A percentile compares a stretch with the other conserved stretches of the same genome.
phyloP scores from a whole-genome alignment of 2,888 invertebrate genomes.

The Cosmia pyralina region DNA sequence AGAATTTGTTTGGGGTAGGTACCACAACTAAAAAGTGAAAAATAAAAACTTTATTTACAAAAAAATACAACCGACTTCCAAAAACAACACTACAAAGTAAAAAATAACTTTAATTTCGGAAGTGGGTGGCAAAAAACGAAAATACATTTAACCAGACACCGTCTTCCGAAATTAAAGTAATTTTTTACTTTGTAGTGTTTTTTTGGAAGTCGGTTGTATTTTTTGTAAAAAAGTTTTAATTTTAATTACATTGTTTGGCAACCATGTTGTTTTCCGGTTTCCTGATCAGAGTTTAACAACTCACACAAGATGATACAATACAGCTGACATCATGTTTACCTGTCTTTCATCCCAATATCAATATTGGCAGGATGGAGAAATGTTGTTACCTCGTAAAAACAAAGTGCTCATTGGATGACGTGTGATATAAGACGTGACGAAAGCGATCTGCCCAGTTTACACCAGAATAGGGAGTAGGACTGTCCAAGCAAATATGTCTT shows the following conservation, averaged over 20 bases:
- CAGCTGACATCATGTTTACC: slow-evolving; percentile 41
- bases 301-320: slow-evolving; percentile 28
- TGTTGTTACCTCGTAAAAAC: slow-evolving; percentile 44
- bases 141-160: too few relatives aligned
- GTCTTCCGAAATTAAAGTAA: too few relatives aligned
- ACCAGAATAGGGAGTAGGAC: background rate
- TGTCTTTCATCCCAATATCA: slow-evolving; percentile 43
- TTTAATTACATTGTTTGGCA: background rate
- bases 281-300: slow-evolving; percentile 37
- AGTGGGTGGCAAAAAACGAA: too few relatives aligned
- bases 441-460: slow-evolving; percentile 26
- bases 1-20: too few relatives aligned
- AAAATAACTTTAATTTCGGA: too few relatives aligned
- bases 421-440: slow-evolving; percentile 10
- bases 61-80: too few relatives aligned
- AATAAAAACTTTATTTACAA: too few relatives aligned
- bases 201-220: too few relatives aligned
- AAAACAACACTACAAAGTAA: too few relatives aligned
- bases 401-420: slow-evolving; percentile 26
- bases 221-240: too few relatives aligned
- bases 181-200: too few relatives aligned
- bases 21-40: too few relatives aligned
- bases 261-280: background rate
- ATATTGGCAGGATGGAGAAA: slow-evolving; percentile 38
- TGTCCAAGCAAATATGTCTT: background rate